Evolutionary conservation across 2,888 invertebrate genomes (phyloP), one percentile per base, ranked within the genome.

Genomic region (Drosophila ustulata): DNA sequence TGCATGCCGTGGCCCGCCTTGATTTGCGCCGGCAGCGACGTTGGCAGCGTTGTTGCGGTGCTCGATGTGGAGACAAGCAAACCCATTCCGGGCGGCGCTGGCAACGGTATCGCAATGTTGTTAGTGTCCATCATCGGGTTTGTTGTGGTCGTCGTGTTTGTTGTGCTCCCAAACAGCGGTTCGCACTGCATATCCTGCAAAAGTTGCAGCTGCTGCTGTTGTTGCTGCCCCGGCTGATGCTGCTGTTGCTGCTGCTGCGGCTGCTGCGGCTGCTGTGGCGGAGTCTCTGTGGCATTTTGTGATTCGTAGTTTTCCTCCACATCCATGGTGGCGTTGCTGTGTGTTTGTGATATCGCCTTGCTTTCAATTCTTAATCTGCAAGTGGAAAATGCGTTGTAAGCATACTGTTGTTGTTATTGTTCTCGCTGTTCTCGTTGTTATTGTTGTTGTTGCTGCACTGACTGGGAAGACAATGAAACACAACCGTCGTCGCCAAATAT

Each of bases 81-180:
- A 26, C 53, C 72, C 30, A 64, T 26, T 13, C 55, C 55, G 23
- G 89, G 85, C 49, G 85, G 88, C 49, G 82, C 66, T 34, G 86
- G 89, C 67, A 86, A 58, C 45, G 89, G 82, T 63, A 89, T 82
- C 41, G 86, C 81, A 56, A 57, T 74, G 45, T 78, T 86, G 63
- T 70, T 68, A 0, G 71, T 77, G 49, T 74, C 80, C 88, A 89
- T 83, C 85, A 85, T 85, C 18, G 85, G 85, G 71, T 85, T 89
- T 70, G 89, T 85, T 32, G 89, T 85, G 52, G 85, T 88, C 64
- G 85, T 88, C 47, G 84, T 87, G 41, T 87, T 89, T 45, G 87
- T 83, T 37, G 83, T 89, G 2, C 52, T 56, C 5, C 83, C 89
- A 45, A 83, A 89, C 1, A 87, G 43, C 11, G 83, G 81, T 23